A percentile compares a stretch with the other conserved stretches of the same genome.
These are phyloP conservation scores for Cervus canadensis DNA, from an alignment of 2,113 vertebrate species.

Conservation along the genomic window DNA sequence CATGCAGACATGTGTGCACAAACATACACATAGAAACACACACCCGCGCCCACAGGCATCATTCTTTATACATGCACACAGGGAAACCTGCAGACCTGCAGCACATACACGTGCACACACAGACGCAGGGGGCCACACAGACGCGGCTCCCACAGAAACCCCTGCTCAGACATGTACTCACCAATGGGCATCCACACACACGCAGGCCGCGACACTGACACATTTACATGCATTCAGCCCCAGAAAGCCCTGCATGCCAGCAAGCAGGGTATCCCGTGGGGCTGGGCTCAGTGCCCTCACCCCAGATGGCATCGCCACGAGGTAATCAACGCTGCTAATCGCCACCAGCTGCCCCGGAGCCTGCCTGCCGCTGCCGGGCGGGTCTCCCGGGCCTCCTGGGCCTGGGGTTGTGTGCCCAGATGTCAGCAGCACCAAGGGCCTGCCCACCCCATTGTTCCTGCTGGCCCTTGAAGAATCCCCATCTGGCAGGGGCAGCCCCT, in stretches of 20 bases:
- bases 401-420: conserved; percentile 37
- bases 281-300: conserved; percentile 73
- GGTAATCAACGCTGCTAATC: conserved; percentile 80
- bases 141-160: not conserved
- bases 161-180: not conserved
- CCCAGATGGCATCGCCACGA: conserved; percentile 77
- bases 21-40: not conserved
- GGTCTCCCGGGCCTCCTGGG: conserved; percentile 44
- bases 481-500: not conserved
- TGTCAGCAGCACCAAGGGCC: not conserved
- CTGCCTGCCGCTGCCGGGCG: conserved; percentile 55
- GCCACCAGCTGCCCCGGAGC: conserved; percentile 81
- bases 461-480: conserved; percentile 21
- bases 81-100: not conserved
- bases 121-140: not conserved
- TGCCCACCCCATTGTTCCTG: not conserved
- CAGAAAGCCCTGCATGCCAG: not conserved
- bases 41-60: not conserved
- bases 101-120: not conserved
- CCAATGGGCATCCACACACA: fast-evolving
- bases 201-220: not conserved
- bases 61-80: not conserved
- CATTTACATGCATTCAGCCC: not conserved
- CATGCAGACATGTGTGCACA: not conserved
- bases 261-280: conserved; percentile 24